Percentiles rank a stretch among this genome's conserved stretches.
These are phyloP conservation scores for Neogobius melanostomus DNA, from an alignment of 2,113 vertebrate genomes.

Conservation along the genomic window DNA sequence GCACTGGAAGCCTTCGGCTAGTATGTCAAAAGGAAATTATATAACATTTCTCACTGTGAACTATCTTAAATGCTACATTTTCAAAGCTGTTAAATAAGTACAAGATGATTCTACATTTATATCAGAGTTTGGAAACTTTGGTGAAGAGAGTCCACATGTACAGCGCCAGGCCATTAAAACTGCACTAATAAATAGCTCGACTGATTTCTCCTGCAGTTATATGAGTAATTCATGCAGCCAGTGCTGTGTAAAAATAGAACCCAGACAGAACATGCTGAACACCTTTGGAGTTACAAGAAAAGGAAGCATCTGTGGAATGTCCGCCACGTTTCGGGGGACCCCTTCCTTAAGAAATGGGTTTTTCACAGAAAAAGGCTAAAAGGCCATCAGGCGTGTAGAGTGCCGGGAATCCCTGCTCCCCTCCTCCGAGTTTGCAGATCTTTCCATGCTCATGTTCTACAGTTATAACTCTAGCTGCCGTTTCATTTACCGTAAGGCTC, in stretches of 20 bases:
- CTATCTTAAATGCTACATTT: no score
- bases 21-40: neutral
- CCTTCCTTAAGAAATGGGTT: constrained; percentile 14
- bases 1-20: constrained; percentile 15
- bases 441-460: constrained; percentile 41
- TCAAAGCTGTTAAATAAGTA: neutral
- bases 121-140: neutral
- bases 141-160: constrained; percentile 22
- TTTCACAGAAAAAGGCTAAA: constrained; percentile 53
- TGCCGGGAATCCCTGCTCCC: constrained; percentile 61
- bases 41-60: neutral
- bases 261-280: constrained; percentile 33
- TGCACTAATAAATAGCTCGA: constrained; percentile 26
- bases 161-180: constrained; percentile 6
- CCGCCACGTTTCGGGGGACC: constrained; percentile 20
- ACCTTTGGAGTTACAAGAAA: constrained; percentile 59
- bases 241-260: constrained; percentile 47
- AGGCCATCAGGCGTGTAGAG: constrained; percentile 39
- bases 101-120: neutral
- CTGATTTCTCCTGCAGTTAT: constrained; percentile 13
- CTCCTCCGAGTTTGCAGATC: constrained; percentile 12
- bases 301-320: constrained; percentile 59
- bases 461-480: constrained; percentile 59
- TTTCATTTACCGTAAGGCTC: constrained; percentile 65
- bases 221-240: constrained; percentile 15